These are phyloP conservation scores for Drosophila borealis DNA, from an alignment of 2,888 invertebrate species.

Conservation along the genomic window DNA sequence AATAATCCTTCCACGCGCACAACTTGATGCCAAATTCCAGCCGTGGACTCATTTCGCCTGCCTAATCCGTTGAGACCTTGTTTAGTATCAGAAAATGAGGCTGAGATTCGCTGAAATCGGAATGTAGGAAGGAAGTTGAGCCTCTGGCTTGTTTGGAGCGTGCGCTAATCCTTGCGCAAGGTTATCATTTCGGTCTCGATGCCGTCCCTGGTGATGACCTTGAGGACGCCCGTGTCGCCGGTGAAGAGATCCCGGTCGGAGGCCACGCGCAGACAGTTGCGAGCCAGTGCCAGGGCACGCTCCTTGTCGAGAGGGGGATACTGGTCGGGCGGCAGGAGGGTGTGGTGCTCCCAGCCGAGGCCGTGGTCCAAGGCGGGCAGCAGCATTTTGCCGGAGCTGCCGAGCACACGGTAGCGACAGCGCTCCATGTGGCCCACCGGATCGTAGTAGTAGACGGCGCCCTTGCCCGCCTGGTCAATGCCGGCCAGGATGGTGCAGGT, in stretches of 20 bases:
- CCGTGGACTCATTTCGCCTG: too few species aligned
- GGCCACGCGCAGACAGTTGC: neutral
- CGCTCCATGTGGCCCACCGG: neutral
- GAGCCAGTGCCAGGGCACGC: fast-evolving
- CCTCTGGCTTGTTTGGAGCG: too few species aligned
- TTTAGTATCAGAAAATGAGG: too few species aligned
- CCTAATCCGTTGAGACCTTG: too few species aligned
- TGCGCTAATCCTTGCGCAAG: neutral
- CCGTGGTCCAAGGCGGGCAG: neutral
- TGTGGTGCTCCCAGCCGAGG: neutral
- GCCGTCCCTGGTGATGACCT: neutral
- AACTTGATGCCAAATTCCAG: too few species aligned
- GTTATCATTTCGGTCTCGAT: neutral
- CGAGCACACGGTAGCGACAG: neutral
- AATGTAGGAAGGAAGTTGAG: too few species aligned
- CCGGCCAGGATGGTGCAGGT: neutral
- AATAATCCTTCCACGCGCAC: too few species aligned
- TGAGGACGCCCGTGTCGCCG: neutral
- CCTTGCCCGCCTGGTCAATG: neutral
- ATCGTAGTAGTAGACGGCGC: slow-evolving; percentile 3
- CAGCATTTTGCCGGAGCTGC: neutral
- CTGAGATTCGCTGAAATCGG: too few species aligned
- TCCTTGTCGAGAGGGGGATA: neutral
- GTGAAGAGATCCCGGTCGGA: neutral
- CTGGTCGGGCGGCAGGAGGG: fast-evolving